Evolutionary conservation across 2,797 vertebrate species (phyloP).

Genomic region (Danio aesculapii): DNA sequence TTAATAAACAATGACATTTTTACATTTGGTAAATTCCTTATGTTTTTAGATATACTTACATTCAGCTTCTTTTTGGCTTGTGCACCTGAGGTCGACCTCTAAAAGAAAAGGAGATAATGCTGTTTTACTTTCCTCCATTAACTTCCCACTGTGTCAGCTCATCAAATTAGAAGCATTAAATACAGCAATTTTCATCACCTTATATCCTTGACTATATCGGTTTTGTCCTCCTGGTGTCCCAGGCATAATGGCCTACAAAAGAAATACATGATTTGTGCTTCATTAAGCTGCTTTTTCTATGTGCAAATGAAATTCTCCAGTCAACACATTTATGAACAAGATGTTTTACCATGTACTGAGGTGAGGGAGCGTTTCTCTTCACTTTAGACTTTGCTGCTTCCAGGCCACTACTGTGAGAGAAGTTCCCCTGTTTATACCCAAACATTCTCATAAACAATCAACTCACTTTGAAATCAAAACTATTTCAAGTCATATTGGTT

Average conservation of each 20-base stretch:
- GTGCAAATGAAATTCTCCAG: not conserved
- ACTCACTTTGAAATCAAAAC: too few relatives aligned
- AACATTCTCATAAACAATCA: slow-evolving; percentile 7
- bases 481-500: too few relatives aligned
- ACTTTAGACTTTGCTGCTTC: slow-evolving; percentile 59
- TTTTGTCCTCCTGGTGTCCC: slow-evolving; percentile 70
- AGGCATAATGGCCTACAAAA: slow-evolving; percentile 75
- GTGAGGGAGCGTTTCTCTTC: slow-evolving; percentile 69
- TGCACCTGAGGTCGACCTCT: slow-evolving; percentile 77
- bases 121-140: not conserved
- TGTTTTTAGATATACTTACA: slow-evolving; percentile 69
- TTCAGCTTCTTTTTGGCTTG: slow-evolving; percentile 68
- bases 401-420: slow-evolving; percentile 42
- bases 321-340: not conserved
- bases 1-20: too few relatives aligned
- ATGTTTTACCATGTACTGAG: slow-evolving; percentile 70
- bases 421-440: slow-evolving; percentile 47
- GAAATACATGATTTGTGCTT: slow-evolving; percentile 9
- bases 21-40: not conserved
- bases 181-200: slow-evolving; percentile 62
- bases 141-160: not conserved
- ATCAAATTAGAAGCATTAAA: slow-evolving; percentile 2
- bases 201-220: slow-evolving; percentile 60
- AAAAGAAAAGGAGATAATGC: slow-evolving; percentile 31
- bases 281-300: not conserved